These are phyloP conservation scores for Torymus aiolomorphi DNA, from an alignment of 2,888 invertebrate species.

Conservation along the genomic window DNA sequence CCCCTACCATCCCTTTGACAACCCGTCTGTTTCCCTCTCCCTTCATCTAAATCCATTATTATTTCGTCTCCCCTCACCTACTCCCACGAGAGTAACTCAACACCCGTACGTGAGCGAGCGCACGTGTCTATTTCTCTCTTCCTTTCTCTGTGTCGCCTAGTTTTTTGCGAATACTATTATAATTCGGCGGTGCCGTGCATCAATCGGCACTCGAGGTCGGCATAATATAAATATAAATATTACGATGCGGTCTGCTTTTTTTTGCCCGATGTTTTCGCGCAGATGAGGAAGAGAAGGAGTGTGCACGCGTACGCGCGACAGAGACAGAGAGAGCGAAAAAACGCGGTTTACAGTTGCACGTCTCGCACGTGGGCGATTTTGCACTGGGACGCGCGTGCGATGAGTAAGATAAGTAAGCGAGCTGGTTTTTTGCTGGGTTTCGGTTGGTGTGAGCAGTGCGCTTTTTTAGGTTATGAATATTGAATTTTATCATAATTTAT, in stretches of 20 bases:
- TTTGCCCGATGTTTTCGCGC: background rate
- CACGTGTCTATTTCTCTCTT: background rate
- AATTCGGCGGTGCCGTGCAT: conserved; percentile 1
- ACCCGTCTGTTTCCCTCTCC: conserved; percentile 7
- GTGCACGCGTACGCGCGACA: background rate
- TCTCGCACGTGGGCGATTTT: too few species aligned
- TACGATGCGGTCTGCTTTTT: conserved; percentile 24
- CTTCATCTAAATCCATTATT: conserved; percentile 23
- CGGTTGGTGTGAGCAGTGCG: background rate
- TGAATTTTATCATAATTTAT: background rate
- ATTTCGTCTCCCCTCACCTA: background rate
- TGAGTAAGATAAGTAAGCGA: too few species aligned
- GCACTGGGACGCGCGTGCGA: too few species aligned
- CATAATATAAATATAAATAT: background rate
- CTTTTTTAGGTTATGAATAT: background rate
- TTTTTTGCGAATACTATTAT: conserved; percentile 4
- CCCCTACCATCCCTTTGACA: background rate
- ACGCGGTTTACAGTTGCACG: too few species aligned
- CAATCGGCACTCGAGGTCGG: background rate
- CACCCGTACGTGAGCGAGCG: conserved; percentile 26
- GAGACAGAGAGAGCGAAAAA: too few species aligned
- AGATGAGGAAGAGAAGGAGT: too few species aligned
- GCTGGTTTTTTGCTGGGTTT: background rate
- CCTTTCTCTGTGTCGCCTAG: background rate
- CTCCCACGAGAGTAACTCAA: conserved; percentile 4